Evolutionary conservation across 1,140 invertebrate genomes (phyloP).

Genomic region (Hestina assimilis): DNA sequence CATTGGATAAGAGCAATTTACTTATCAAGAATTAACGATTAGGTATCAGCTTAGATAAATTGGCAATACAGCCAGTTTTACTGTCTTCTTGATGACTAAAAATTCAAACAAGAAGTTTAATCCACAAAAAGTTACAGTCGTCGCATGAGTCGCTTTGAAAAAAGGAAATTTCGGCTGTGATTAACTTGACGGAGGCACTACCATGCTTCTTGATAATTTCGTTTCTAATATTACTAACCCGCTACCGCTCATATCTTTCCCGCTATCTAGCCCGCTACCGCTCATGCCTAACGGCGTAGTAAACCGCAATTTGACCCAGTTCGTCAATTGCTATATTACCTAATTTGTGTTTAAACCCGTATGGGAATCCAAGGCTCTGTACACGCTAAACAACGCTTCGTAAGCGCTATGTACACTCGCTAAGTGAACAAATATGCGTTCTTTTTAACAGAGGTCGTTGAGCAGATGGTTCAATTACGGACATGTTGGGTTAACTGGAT

Average conservation of each 20-base stretch:
- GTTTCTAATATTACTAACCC: too few relatives aligned
- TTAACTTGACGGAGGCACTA: too few relatives aligned
- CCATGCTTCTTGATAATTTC: too few relatives aligned
- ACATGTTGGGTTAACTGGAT: constrained; percentile 4
- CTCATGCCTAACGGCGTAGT: constrained; percentile 11
- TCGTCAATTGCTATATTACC: constrained; percentile 63
- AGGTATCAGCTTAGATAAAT: too few relatives aligned
- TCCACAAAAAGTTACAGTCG: too few relatives aligned
- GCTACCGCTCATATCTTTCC: not conserved
- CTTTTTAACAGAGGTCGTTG: constrained; percentile 10
- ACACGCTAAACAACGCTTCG: constrained; percentile 8
- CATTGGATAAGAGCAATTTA: too few relatives aligned
- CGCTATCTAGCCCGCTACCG: not conserved
- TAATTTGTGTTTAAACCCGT: constrained; percentile 66
- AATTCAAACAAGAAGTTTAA: too few relatives aligned
- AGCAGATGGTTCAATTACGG: constrained; percentile 10
- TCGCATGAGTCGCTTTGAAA: too few relatives aligned
- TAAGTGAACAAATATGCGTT: constrained; percentile 20
- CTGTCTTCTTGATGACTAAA: too few relatives aligned
- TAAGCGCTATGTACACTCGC: constrained; percentile 8
- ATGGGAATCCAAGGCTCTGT: constrained; percentile 46
- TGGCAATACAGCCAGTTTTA: too few relatives aligned
- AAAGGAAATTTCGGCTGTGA: too few relatives aligned
- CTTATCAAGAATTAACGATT: too few relatives aligned
- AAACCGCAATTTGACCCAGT: constrained; percentile 50